These are phyloP conservation scores for Ochlodes sylvanus DNA, from an alignment of 2,888 invertebrate species.

Conservation along the genomic window DNA sequence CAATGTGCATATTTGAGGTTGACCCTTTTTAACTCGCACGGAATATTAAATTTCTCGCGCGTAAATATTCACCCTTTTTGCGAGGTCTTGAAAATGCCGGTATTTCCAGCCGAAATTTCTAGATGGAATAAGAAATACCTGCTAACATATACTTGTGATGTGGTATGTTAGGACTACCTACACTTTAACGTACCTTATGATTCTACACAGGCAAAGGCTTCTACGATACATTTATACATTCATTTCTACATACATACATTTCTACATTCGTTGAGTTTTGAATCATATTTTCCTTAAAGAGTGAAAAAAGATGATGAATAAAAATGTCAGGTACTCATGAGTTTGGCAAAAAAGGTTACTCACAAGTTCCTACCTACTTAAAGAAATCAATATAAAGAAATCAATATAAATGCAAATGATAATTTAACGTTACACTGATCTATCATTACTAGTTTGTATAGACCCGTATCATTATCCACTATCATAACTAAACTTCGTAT, in stretches of 20 bases:
- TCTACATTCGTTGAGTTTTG: not conserved
- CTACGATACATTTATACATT: not conserved
- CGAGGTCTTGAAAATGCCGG: slow-evolving; percentile 12
- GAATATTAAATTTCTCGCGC: slow-evolving; percentile 59
- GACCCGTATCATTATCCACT: too few relatives aligned
- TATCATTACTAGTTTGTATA: too few relatives aligned
- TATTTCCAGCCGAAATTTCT: not conserved
- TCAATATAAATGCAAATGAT: too few relatives aligned
- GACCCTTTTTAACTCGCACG: slow-evolving; percentile 59
- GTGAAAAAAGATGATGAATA: not conserved
- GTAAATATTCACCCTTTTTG: slow-evolving; percentile 41
- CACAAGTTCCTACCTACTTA: too few relatives aligned
- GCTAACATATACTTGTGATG: slow-evolving; percentile 1
- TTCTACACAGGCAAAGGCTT: not conserved
- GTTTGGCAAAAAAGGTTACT: too few relatives aligned
- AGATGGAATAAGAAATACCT: slow-evolving; percentile 15
- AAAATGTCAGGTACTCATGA: too few relatives aligned
- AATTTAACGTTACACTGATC: too few relatives aligned
- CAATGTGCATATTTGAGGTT: slow-evolving; percentile 63
- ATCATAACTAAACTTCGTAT: too few relatives aligned
- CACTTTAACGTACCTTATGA: not conserved
- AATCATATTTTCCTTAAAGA: not conserved
- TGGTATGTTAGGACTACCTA: not conserved
- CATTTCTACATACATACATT: too few relatives aligned
- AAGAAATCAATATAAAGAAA: too few relatives aligned